These are phyloP conservation scores for Jacana jacana DNA, from an alignment of 2,113 vertebrate genomes.

Conservation along the genomic window DNA sequence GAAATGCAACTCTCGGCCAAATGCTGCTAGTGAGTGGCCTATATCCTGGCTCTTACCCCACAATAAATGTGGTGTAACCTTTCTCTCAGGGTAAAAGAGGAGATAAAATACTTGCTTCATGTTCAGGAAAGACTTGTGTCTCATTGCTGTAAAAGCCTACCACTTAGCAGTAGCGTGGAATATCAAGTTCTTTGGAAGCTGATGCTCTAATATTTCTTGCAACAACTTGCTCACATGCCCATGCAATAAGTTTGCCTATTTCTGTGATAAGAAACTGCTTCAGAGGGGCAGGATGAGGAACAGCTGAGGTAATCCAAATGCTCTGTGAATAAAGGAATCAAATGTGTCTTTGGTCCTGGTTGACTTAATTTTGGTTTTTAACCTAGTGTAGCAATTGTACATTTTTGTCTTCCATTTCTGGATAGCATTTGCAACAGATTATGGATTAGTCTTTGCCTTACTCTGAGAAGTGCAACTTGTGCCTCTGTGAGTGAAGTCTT, in stretches of 20 bases:
- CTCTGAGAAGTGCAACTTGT: background rate
- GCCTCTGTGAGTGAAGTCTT: background rate
- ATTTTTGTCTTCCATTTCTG: background rate
- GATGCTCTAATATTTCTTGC: background rate
- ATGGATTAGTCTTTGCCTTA: background rate
- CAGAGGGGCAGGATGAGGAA: background rate
- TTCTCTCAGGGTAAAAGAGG: background rate
- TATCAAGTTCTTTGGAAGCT: background rate
- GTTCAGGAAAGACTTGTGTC: background rate
- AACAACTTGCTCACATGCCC: background rate
- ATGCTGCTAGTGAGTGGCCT: background rate
- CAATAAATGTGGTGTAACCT: background rate
- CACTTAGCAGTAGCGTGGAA: background rate
- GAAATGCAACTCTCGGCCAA: background rate
- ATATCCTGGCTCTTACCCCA: background rate
- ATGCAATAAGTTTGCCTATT: background rate
- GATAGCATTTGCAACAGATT: background rate
- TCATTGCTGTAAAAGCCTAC: background rate
- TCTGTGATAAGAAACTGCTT: background rate
- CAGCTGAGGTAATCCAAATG: background rate
- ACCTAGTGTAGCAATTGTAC: background rate
- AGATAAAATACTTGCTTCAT: background rate
- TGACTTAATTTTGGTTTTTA: background rate
- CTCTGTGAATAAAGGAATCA: background rate
- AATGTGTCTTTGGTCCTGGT: background rate